Conservation (phyloP, 2,888 invertebrate species). For the Polymixis flavicincta region DNA sequence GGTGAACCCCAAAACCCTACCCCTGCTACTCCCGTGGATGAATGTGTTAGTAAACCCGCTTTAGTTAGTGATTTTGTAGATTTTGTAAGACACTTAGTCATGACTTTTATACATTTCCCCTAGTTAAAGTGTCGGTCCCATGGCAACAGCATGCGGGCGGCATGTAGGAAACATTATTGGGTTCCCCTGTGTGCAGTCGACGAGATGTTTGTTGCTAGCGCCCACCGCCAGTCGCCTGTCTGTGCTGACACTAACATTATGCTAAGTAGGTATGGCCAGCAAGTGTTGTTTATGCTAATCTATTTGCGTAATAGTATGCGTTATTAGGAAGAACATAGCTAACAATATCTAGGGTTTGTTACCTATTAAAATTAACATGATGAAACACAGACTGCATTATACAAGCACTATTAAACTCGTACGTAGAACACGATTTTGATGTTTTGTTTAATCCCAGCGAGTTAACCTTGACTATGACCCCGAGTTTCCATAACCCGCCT, state of each 20-base stretch:
- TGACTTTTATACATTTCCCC: too few species aligned
- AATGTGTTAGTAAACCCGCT: neutral
- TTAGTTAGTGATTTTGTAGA: neutral
- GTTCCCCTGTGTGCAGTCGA: neutral
- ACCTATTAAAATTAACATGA: slow-evolving; percentile 1
- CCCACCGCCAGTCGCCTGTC: neutral
- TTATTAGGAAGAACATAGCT: too few species aligned
- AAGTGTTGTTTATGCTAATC: too few species aligned
- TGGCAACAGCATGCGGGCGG: neutral
- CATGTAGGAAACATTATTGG: neutral
- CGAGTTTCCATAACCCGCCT: neutral
- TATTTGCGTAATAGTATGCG: too few species aligned
- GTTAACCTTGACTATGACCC: neutral
- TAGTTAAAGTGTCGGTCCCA: neutral
- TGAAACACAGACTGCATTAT: neutral
- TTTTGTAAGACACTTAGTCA: too few species aligned
- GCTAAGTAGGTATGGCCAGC: too few species aligned
- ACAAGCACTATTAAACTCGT: neutral
- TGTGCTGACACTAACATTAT: neutral
- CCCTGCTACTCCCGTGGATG: too few species aligned
- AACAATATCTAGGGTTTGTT: neutral
- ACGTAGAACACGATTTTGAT: neutral
- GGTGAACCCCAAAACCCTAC: too few species aligned
- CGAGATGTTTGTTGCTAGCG: neutral
- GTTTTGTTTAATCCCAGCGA: neutral